phyloP scores from a whole-genome alignment of 2,888 invertebrate species.

The Andrena bucephala region DNA sequence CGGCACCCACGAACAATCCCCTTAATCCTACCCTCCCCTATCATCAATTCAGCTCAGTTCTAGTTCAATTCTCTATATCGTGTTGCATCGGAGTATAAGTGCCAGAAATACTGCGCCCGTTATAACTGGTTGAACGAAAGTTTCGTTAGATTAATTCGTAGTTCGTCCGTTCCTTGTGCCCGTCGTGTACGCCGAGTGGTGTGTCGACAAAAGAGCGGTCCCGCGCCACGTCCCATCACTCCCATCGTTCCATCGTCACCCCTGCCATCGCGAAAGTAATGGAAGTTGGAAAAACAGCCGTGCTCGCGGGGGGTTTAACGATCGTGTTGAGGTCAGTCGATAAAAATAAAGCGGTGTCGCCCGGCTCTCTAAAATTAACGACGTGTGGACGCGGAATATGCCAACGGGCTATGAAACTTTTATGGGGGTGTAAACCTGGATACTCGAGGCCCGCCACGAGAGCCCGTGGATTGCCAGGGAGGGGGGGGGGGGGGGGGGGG shows the following conservation, averaged over 20 bases:
- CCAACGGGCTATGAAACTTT: slow-evolving; percentile 74
- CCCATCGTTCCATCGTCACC: slow-evolving; percentile 13
- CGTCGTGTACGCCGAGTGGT: not conserved
- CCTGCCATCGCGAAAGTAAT: slow-evolving; percentile 31
- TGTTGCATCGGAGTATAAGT: too few relatives aligned
- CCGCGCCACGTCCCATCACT: slow-evolving; percentile 8
- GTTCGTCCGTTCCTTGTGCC: not conserved
- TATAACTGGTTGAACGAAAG: too few relatives aligned
- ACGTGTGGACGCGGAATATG: slow-evolving; percentile 76
- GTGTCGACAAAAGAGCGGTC: slow-evolving; percentile 7
- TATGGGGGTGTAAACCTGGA: slow-evolving; percentile 74
- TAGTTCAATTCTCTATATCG: too few relatives aligned
- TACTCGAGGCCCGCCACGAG: slow-evolving; percentile 61
- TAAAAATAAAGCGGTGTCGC: slow-evolving; percentile 74
- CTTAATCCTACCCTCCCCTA: too few relatives aligned
- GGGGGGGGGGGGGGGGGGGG: too few relatives aligned
- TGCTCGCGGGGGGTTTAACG: slow-evolving; percentile 64
- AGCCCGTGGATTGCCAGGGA: slow-evolving; percentile 26
- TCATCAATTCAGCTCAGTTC: too few relatives aligned
- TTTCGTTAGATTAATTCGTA: not conserved
- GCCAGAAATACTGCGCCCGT: too few relatives aligned
- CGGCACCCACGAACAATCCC: too few relatives aligned
- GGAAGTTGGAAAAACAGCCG: slow-evolving; percentile 67
- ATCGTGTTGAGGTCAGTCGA: slow-evolving; percentile 75
- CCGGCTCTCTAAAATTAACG: slow-evolving; percentile 74